These are phyloP conservation scores for Volucella bombylans DNA, from an alignment of 2,888 invertebrate genomes.

Conservation along the genomic window DNA sequence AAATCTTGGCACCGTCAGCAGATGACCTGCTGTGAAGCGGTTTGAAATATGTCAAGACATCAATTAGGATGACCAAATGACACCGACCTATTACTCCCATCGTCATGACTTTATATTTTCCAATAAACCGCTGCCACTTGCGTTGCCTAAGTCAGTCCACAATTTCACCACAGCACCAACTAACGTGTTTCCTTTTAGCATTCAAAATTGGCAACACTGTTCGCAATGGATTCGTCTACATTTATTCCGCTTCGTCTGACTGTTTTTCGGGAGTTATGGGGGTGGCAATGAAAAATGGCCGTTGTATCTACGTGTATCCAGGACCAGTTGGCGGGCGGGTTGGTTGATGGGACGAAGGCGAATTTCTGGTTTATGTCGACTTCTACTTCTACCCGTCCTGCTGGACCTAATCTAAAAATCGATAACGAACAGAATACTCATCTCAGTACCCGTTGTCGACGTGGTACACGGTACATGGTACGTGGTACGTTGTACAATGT, in stretches of 20 bases:
- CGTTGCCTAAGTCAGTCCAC: no score
- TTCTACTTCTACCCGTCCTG: conserved; percentile 23
- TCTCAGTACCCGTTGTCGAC: conserved; percentile 50
- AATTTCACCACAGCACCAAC: not conserved
- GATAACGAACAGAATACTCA: conserved; percentile 70
- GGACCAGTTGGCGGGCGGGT: not conserved
- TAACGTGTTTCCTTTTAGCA: not conserved
- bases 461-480: conserved; percentile 1
- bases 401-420: conserved; percentile 72
- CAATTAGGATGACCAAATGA: no score
- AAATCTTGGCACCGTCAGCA: no score
- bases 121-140: no score
- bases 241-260: conserved; percentile 32
- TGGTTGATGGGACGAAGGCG: not conserved
- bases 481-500: conserved; percentile 4
- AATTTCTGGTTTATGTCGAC: conserved; percentile 9
- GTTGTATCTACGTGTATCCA: conserved; percentile 29
- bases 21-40: no score
- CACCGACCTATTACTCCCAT: no score
- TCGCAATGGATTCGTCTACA: conserved; percentile 26
- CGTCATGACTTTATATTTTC: no score
- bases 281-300: conserved; percentile 65
- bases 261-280: conserved; percentile 52
- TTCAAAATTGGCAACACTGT: conserved; percentile 46
- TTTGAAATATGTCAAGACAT: no score